Base-by-base conservation (phyloP, 1,140 invertebrate species). In the Spodoptera frugiperda region DNA sequence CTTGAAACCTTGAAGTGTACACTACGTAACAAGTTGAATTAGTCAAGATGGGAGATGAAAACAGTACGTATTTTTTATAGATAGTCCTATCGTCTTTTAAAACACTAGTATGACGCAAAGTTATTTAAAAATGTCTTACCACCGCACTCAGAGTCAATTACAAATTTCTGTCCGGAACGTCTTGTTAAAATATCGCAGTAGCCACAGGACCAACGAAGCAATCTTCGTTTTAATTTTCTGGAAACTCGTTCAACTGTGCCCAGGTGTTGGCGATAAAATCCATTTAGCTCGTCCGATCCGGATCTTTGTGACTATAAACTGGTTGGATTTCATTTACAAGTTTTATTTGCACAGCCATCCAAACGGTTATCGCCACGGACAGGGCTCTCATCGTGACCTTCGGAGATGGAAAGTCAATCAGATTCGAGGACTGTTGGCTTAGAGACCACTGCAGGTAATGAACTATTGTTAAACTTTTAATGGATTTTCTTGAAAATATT, bases 381-480 rank as follows among this genome's bases (percentile, higher is more conserved):
- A 79, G 76, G 71, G 73, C 83, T 8, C 48, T 92, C 39, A 55
- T 78, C 12, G 76, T 93, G n/a, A 17, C 78, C 17, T 88, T 93
- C 51, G 75, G 72, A n/a, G 74, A 89, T 82, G 81, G 83, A 15
- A 83, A 70, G 19, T 63, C 51, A 2, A 70, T 90, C 65, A 79
- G 59, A 21, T 92, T 88, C 82, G 87, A 91, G 80, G 89, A 92
- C 46, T 89, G 87, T 65, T 95, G 94, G 94, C 82, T 95, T 3
- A 81, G 94, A 76, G 94, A 95, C 80, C 89, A 95, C 82, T 95
- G 94, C 89, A 93, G 94, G 94, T 94, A 87, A 78, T 25, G 14
- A 71, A 21, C 57, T 82, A 25, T 68, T 67, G 8, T 39, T 49
- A 49, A 49, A 59, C 44, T 12, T 49, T 25, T 19, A 25, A 25